A percentile compares a stretch with the other conserved stretches of the same genome.
These are phyloP conservation scores for Polylopha cassiicola DNA, from an alignment of 2,888 invertebrate species.

Conservation along the genomic window DNA sequence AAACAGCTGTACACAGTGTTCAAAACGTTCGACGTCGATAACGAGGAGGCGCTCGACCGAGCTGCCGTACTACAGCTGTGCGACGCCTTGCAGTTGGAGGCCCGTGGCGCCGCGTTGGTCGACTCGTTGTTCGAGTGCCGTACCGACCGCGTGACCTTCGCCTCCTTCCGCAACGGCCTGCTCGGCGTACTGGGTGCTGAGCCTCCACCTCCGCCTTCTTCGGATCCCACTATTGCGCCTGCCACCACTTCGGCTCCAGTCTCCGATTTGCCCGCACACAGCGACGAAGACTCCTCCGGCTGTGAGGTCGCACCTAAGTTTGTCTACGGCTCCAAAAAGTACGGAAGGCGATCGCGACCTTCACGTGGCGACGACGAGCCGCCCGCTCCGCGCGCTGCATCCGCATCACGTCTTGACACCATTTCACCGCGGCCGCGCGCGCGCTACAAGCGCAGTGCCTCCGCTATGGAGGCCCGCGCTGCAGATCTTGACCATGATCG, in stretches of 20 bases:
- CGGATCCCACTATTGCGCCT: slow-evolving; percentile 30
- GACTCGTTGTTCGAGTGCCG: slow-evolving; percentile 76
- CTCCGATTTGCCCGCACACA: slow-evolving; percentile 39
- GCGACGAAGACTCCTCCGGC: slow-evolving; percentile 78
- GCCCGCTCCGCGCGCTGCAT: slow-evolving; percentile 39
- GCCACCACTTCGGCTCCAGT: slow-evolving; percentile 31
- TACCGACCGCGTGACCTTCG: slow-evolving; percentile 78
- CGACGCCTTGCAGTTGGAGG: slow-evolving; percentile 86
- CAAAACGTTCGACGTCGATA: slow-evolving; percentile 85
- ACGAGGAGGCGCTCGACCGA: slow-evolving; percentile 81
- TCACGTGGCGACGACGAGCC: slow-evolving; percentile 40
- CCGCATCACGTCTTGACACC: slow-evolving; percentile 50
- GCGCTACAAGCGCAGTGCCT: slow-evolving; percentile 17
- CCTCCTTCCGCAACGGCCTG: slow-evolving; percentile 86
- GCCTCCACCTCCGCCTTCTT: slow-evolving; percentile 33
- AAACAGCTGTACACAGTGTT: slow-evolving; percentile 88
- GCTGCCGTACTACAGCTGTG: slow-evolving; percentile 83
- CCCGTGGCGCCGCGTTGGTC: slow-evolving; percentile 80
- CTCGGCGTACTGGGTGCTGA: slow-evolving; percentile 81
- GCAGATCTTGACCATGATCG: slow-evolving; percentile 50
- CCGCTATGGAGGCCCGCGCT: slow-evolving; percentile 25
- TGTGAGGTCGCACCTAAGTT: slow-evolving; percentile 85
- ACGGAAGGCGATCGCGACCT: slow-evolving; percentile 84
- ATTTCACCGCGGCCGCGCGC: slow-evolving; percentile 26
- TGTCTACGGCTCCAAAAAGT: slow-evolving; percentile 85